phyloP scores from a whole-genome alignment of 2,888 invertebrate species.

The Spisula solida region DNA sequence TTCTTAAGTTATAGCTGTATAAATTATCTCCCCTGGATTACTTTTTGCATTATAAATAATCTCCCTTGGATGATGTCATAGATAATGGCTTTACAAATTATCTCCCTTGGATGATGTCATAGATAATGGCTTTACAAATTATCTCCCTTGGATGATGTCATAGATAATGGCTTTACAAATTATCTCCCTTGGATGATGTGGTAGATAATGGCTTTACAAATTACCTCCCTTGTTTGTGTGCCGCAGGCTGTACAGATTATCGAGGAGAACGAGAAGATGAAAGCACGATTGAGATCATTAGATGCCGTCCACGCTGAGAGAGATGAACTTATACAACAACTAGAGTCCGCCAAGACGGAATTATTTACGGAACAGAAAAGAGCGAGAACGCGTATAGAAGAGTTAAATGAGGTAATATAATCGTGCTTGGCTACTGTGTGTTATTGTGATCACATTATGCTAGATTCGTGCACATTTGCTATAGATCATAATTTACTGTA shows the following conservation, averaged over 20 bases:
- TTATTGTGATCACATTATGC: too few relatives aligned
- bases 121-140: not conserved
- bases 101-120: not conserved
- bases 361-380: slow-evolving; percentile 83
- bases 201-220: not conserved
- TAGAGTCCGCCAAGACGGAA: slow-evolving; percentile 83
- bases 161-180: slow-evolving; percentile 70
- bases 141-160: not conserved
- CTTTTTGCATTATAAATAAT: not conserved
- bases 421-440: not conserved
- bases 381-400: slow-evolving; percentile 80
- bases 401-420: slow-evolving; percentile 81
- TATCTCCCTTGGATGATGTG: not conserved
- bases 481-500: too few relatives aligned
- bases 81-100: not conserved
- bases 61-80: not conserved
- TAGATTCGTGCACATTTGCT: too few relatives aligned
- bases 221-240: slow-evolving; percentile 13
- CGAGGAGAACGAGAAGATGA: slow-evolving; percentile 81
- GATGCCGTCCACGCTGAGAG: slow-evolving; percentile 82
- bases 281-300: slow-evolving; percentile 73
- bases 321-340: slow-evolving; percentile 84
- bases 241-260: slow-evolving; percentile 75
- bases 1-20: too few relatives aligned
- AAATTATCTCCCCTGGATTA: not conserved